Evolutionary conservation across 2,113 vertebrate genomes (phyloP).

Genomic region (Percina caprodes): DNA sequence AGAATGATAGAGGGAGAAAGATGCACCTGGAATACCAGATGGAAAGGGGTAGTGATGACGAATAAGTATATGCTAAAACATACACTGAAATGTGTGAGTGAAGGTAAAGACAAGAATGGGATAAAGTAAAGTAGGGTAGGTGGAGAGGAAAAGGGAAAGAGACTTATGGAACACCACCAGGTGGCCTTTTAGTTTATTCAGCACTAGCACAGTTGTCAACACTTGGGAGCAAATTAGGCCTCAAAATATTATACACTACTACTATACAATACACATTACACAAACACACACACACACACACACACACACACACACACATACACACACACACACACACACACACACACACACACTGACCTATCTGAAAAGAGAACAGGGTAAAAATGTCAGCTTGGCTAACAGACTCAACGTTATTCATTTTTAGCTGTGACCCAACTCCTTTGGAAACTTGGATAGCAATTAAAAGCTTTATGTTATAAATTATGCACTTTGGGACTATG

Average conservation of each 20-base stretch:
- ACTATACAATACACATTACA: not conserved
- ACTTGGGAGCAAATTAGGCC: slow-evolving; percentile 43
- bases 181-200: slow-evolving; percentile 72
- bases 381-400: slow-evolving; percentile 37
- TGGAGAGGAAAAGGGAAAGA: not conserved
- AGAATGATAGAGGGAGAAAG: slow-evolving; percentile 46
- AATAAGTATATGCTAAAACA: slow-evolving; percentile 39
- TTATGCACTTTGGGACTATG: slow-evolving; percentile 70
- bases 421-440: slow-evolving; percentile 37
- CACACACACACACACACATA: slow-evolving; percentile 25
- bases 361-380: slow-evolving; percentile 23
- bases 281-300: slow-evolving; percentile 18
- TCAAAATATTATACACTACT: not conserved
- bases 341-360: slow-evolving; percentile 20
- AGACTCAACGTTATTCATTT: slow-evolving; percentile 47
- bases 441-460: slow-evolving; percentile 59
- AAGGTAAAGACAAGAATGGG: not conserved
- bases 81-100: not conserved
- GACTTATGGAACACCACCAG: slow-evolving; percentile 47
- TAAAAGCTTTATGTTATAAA: slow-evolving; percentile 72
- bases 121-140: slow-evolving; percentile 1
- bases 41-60: slow-evolving; percentile 18
- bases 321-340: slow-evolving; percentile 22
- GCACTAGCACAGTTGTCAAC: slow-evolving; percentile 51
- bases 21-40: slow-evolving; percentile 57